A percentile compares a stretch with the other conserved stretches of the same genome.
Evolutionary conservation across 2,888 invertebrate genomes (phyloP).

Genomic region (Cantharis lateralis): DNA sequence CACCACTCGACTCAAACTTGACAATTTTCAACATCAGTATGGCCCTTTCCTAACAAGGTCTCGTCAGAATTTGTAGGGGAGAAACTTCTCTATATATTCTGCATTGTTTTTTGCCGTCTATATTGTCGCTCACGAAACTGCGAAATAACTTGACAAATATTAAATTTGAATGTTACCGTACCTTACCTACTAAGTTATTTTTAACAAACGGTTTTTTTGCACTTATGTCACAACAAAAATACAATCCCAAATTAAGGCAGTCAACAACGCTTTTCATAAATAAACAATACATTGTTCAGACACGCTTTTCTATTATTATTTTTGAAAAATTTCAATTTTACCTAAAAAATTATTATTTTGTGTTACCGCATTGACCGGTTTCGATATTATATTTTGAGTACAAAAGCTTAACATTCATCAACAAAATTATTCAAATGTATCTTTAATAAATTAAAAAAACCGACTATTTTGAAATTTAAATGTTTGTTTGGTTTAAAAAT

Average conservation of each 20-base stretch:
- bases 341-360: no score
- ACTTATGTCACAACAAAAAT: neutral
- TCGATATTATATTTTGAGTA: neutral
- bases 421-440: neutral
- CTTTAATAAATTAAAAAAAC: neutral
- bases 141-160: neutral
- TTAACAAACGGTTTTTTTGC: neutral
- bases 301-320: neutral
- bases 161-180: neutral
- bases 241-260: neutral
- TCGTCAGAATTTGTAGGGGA: slow-evolving; percentile 24
- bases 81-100: slow-evolving; percentile 25
- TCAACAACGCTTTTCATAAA: neutral
- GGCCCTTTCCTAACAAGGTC: slow-evolving; percentile 29
- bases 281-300: neutral
- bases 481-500: neutral
- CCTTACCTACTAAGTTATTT: neutral
- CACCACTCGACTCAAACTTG: slow-evolving; percentile 31
- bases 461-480: neutral
- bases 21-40: slow-evolving; percentile 33
- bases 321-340: neutral
- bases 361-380: neutral
- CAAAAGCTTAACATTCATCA: neutral
- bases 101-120: slow-evolving; percentile 22
- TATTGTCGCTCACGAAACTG: slow-evolving; percentile 1